Percentiles rank a stretch among this genome's conserved stretches.
Evolutionary conservation across 1,140 invertebrate genomes (phyloP).

Genomic region (Bathynomus jamesi): DNA sequence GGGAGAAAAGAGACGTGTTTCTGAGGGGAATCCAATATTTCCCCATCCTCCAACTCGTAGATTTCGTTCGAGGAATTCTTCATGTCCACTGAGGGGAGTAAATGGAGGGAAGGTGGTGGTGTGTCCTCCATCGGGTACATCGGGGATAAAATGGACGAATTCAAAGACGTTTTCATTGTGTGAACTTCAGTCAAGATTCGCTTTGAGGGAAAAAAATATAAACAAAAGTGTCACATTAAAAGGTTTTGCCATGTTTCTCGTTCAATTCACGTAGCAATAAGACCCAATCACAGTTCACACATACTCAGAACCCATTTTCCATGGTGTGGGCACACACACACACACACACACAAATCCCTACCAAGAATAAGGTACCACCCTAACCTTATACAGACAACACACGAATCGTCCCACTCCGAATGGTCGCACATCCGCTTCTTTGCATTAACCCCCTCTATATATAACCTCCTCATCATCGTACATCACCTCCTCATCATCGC

Average conservation of each 20-base stretch:
- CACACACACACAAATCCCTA: too few species aligned
- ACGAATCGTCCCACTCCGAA: too few species aligned
- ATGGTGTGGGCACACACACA: too few species aligned
- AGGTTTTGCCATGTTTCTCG: neutral
- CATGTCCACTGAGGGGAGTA: neutral
- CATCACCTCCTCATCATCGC: too few species aligned
- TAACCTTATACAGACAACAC: too few species aligned
- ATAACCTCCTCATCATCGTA: too few species aligned
- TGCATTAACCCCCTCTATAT: too few species aligned
- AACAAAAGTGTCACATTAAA: neutral
- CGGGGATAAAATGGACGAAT: neutral
- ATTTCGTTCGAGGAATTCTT: neutral
- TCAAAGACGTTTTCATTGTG: neutral
- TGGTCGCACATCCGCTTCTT: too few species aligned
- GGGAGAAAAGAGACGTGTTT: neutral
- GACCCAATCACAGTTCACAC: too few species aligned
- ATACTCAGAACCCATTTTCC: too few species aligned
- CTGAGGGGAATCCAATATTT: neutral
- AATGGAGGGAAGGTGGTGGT: neutral
- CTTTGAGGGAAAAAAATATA: neutral
- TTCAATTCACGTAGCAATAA: too few species aligned
- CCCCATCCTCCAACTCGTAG: neutral
- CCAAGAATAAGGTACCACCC: too few species aligned
- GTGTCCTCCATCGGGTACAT: neutral
- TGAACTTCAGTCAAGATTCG: neutral